Conservation (phyloP, 2,113 vertebrate species). For the Rhegmatorhina hoffmannsi region DNA sequence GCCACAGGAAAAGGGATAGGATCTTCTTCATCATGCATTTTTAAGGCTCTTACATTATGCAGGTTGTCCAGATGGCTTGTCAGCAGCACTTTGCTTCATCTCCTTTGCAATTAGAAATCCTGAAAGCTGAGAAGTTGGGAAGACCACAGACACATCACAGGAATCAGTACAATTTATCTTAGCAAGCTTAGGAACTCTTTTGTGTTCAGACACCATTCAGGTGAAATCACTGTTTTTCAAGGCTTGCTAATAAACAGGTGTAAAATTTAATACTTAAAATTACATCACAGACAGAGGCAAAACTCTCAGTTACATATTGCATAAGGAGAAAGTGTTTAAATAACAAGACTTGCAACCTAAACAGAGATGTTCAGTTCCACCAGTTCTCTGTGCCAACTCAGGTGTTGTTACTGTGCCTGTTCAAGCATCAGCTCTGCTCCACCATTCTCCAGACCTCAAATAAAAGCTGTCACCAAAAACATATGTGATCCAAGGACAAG, state of each 20-base stretch:
- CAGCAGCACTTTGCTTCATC: neutral
- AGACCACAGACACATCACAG: neutral
- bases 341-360: neutral
- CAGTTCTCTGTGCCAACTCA: neutral
- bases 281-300: neutral
- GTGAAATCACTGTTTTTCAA: neutral
- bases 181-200: neutral
- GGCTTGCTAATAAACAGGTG: neutral
- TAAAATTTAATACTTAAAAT: neutral
- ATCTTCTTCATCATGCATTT: neutral
- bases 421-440: neutral
- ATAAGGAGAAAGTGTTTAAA: neutral
- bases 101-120: neutral
- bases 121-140: neutral
- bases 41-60: neutral
- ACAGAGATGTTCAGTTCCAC: neutral
- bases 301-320: neutral
- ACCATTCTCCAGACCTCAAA: neutral
- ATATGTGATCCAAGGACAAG: neutral
- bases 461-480: neutral
- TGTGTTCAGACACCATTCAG: neutral
- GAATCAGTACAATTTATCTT: neutral
- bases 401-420: neutral
- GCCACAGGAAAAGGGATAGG: neutral
- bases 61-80: neutral